Conservation (phyloP, 2,113 vertebrate genomes). For the Nothobranchius kuhntae region DNA sequence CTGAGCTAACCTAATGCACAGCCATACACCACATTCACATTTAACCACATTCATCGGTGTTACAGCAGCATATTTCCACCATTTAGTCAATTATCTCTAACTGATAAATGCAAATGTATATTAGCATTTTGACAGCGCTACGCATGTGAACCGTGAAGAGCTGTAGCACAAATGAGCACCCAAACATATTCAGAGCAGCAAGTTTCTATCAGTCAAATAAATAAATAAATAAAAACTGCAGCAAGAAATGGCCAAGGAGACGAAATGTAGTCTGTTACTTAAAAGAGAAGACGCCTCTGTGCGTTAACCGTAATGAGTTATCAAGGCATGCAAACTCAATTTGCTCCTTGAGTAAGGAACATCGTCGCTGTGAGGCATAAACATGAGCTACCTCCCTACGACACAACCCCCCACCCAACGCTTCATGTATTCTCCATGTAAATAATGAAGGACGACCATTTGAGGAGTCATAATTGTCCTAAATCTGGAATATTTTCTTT, state of each 20-base stretch:
- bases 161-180: slow-evolving; percentile 23
- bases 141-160: slow-evolving; percentile 15
- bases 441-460: not conserved
- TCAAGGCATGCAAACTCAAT: slow-evolving; percentile 73
- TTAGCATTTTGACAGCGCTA: not conserved
- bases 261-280: slow-evolving; percentile 1
- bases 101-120: not conserved
- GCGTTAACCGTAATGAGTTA: slow-evolving; percentile 68
- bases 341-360: slow-evolving; percentile 69
- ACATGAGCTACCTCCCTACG: slow-evolving; percentile 47
- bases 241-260: slow-evolving; percentile 5
- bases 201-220: slow-evolving; percentile 14
- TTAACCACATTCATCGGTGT: slow-evolving; percentile 11
- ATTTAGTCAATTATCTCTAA: slow-evolving; percentile 13
- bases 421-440: slow-evolving; percentile 20
- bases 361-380: slow-evolving; percentile 66
- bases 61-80: not conserved
- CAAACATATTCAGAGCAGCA: slow-evolving; percentile 20
- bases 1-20: slow-evolving; percentile 33
- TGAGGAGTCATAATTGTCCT: no score
- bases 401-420: slow-evolving; percentile 10
- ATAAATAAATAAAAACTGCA: no score
- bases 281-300: slow-evolving; percentile 45
- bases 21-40: slow-evolving; percentile 14
- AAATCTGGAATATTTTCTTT: no score